Percentiles rank a stretch among this genome's conserved stretches.
phyloP scores from a whole-genome alignment of 2,113 vertebrate genomes.

The Gallinago jamesoni region DNA sequence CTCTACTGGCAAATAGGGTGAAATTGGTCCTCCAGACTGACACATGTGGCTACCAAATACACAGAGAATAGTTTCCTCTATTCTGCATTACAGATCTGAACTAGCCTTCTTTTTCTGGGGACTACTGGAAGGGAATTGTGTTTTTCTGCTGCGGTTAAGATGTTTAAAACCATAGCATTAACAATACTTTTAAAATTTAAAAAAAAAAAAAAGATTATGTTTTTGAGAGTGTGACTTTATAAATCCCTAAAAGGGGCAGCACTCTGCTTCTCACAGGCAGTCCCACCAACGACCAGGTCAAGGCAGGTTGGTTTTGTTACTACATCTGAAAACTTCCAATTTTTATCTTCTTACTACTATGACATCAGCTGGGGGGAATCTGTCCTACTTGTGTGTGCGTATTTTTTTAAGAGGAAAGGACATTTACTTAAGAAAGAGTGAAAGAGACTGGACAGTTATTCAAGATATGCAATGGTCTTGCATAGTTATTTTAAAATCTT shows the following conservation, averaged over 20 bases:
- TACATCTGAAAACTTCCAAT: background rate
- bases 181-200: background rate
- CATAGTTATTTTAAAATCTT: background rate
- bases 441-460: background rate
- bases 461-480: background rate
- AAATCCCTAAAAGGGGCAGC: background rate
- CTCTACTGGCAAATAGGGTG: background rate
- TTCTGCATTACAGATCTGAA: background rate
- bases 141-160: background rate
- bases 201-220: background rate
- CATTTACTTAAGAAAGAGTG: background rate
- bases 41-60: background rate
- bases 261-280: background rate
- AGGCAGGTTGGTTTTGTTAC: background rate
- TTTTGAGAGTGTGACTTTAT: background rate
- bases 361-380: background rate
- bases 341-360: background rate
- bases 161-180: background rate
- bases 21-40: background rate
- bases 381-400: rapidly evolving
- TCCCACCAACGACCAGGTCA: background rate
- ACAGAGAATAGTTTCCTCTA: background rate
- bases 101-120: background rate
- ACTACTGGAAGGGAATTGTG: background rate
- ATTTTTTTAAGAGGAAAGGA: background rate